A percentile compares a stretch with the other conserved stretches of the same genome.
Evolutionary conservation across 2,888 invertebrate genomes (phyloP).

Genomic region (Ophion ventricosus): DNA sequence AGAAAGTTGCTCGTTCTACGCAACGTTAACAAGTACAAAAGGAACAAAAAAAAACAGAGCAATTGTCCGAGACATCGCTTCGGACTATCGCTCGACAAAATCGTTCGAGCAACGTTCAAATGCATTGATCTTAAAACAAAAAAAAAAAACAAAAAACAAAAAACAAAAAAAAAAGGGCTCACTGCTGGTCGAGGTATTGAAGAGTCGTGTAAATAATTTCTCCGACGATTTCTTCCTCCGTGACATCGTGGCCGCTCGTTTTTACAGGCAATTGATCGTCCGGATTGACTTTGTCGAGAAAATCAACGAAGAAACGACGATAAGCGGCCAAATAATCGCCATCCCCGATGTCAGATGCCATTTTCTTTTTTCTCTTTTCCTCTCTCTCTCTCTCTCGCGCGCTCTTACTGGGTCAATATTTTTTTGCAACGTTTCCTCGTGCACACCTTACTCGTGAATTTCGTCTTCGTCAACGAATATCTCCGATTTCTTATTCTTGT

Average conservation of each 20-base stretch:
- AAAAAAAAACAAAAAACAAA: slow-evolving; percentile 10
- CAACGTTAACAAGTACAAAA: no score
- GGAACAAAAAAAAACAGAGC: no score
- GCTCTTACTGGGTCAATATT: no score
- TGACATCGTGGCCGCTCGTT: slow-evolving; percentile 88
- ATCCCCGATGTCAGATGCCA: slow-evolving; percentile 79
- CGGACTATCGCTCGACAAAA: no score
- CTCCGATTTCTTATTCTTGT: not conserved
- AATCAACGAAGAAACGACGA: slow-evolving; percentile 89
- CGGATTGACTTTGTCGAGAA: slow-evolving; percentile 88
- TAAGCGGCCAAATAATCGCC: slow-evolving; percentile 89
- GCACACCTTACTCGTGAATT: no score
- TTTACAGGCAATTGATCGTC: slow-evolving; percentile 90
- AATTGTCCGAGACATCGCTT: no score
- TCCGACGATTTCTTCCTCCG: slow-evolving; percentile 89
- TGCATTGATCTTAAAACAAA: slow-evolving; percentile 8
- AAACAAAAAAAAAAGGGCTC: slow-evolving; percentile 81
- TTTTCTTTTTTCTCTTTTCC: slow-evolving; percentile 67
- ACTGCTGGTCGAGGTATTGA: slow-evolving; percentile 91
- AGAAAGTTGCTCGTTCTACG: no score
- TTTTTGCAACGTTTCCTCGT: no score
- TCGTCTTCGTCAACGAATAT: no score
- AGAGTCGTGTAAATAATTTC: slow-evolving; percentile 91
- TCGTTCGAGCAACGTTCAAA: not conserved
- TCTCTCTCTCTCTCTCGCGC: no score